Base-by-base conservation (phyloP, 2,797 vertebrate genomes). In the Lagodon rhomboides region DNA sequence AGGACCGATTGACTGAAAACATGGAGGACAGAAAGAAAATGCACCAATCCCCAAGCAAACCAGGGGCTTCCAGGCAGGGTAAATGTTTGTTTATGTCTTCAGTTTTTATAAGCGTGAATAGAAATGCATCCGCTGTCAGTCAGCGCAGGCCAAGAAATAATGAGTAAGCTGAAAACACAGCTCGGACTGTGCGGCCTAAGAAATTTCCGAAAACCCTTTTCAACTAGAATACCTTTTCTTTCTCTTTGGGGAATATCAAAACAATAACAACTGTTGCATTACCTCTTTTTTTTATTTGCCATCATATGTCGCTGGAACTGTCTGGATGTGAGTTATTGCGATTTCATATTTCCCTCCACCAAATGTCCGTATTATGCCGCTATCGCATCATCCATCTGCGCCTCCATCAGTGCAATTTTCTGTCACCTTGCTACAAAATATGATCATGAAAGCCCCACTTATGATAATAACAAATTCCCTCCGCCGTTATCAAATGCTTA, bases 1-100 rank as follows among this genome's bases (percentile, higher is more conserved):
- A 94, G 92, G 90, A 92, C 88, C 87, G 85, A 95, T 95, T 94
- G 93, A 94, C 94, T 94, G 85, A 92, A 92, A 92, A 89, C 91
- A 90, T 61, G 75, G 86, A 93, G 89, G 91, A 92, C 86, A 77
- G 85, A 91, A 90, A 92, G 83, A 90, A 90, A 94, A 91, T 85
- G 80, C 84, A 80, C 77, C 87, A 87, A 91, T 88, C 89, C 87
- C 87, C 79, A 73, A 85, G 87, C 86, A 93, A 92, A 92, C 87
- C 58, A 49, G 62, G 84, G 86, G 77, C 81, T 88, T 88, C 68
- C 63, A 82, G 72, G 78, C 73, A 60, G 86, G 64, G 68, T 83
- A 91, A 89, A 89, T 89, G 88, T 94, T 90, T 89, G 78, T 88
- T 83, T 86, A 81, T 70, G 74, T 79, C 76, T 85, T 82, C 75